Evolutionary conservation across 2,113 vertebrate species (phyloP).

Genomic region (Ictidomys tridecemlineatus): DNA sequence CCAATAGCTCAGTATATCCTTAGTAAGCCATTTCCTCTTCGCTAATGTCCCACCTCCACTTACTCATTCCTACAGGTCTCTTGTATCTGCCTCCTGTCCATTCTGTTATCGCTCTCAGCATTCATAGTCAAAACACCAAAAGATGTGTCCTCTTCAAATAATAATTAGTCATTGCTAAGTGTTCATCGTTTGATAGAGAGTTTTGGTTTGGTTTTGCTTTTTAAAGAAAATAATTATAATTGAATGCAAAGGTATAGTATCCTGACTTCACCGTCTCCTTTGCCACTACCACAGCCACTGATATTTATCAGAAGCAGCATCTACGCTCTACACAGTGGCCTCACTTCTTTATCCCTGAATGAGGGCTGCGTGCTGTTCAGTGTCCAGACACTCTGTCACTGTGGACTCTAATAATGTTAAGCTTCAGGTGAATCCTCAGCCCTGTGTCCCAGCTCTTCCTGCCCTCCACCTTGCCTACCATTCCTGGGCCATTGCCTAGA

Average conservation of each 20-base stretch:
- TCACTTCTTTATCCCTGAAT: neutral
- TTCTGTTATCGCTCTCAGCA: neutral
- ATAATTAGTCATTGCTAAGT: neutral
- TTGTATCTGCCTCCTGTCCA: neutral
- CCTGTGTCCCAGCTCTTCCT: neutral
- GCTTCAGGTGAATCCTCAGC: too few species aligned
- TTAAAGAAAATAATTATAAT: neutral
- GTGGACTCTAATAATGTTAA: neutral
- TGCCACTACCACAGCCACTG: neutral
- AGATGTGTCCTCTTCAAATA: neutral
- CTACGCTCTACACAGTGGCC: fast-evolving
- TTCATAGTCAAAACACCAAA: neutral
- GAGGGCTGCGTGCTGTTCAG: neutral
- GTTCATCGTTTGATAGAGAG: neutral
- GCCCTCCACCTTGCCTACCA: neutral
- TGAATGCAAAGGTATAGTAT: neutral
- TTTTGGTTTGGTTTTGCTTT: neutral
- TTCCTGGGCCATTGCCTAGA: neutral
- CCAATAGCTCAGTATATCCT: neutral
- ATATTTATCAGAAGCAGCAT: neutral
- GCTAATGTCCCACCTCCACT: too few species aligned
- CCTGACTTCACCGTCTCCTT: neutral
- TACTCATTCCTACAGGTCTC: neutral
- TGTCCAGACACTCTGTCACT: too few species aligned
- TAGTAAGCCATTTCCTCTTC: neutral